Evolutionary conservation across 2,888 invertebrate genomes (phyloP), one percentile per base, ranked within the genome.

Genomic region (Noctua janthina): DNA sequence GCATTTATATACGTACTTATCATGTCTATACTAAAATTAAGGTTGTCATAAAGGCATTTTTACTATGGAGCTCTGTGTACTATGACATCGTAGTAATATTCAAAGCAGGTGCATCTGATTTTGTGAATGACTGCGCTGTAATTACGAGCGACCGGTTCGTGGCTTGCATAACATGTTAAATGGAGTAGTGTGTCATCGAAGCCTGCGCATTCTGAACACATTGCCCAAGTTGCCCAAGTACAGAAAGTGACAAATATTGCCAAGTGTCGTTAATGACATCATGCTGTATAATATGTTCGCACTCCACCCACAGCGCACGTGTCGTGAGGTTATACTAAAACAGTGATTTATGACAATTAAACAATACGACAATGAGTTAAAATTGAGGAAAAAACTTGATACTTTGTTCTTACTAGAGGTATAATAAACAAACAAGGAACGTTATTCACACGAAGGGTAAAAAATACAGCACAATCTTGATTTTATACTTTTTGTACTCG

Each of bases 261-360:
- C 87, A 88, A 93, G 92, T 93, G 93, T 88, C 90, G 90, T 91
- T 94, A 94, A 95, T 96, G 96, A 96, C 96, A 96, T 96, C 96
- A 96, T 85, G 91, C 92, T 91, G 93, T 93, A 83, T 86, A 91
- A 92, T 91, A 92, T 94, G 94, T 94, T 94, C 93, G 92, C 93
- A 94, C 94, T 94, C 92, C 95, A 93, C 96, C 96, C 94, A 96
- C 96, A 90, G 82, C 88, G 92, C 96, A 95, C 95, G 95, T 95
- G 96, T 93, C 90, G 91, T 90, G 87, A 90, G 88, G 89, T 90
- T 92, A 89, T 90, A 89, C 81, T 88, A 75, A 72, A 84, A 71
- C 82, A 88, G 88, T 89, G 87, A 90, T 88, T 87, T 86, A 88
- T 87, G 85, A 82, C 72, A 83, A 88, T 85, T 78, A 68, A 59